Evolutionary conservation across 2,888 invertebrate genomes (phyloP).

Genomic region (Smittia sp.): DNA sequence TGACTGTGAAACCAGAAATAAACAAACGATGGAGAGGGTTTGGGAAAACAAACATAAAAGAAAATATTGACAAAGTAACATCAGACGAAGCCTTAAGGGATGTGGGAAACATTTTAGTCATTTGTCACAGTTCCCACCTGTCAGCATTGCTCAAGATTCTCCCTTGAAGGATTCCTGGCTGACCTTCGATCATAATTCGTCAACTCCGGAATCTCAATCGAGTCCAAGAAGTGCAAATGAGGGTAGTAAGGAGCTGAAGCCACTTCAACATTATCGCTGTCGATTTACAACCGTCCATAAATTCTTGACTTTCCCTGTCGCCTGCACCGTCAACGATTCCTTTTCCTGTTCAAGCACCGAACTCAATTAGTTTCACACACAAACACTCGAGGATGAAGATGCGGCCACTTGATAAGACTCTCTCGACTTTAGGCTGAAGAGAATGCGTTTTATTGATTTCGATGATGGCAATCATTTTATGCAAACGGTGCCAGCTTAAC

Average conservation of each 20-base stretch:
- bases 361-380: conserved; percentile 39
- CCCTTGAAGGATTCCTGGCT: too few species aligned
- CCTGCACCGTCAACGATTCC: neutral
- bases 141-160: too few species aligned
- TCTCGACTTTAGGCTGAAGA: conserved; percentile 24
- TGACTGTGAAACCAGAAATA: too few species aligned
- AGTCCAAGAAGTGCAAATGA: conserved; percentile 12
- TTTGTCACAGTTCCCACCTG: neutral
- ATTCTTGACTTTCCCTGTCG: conserved; percentile 32
- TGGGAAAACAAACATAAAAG: too few species aligned
- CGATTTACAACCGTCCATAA: conserved; percentile 33
- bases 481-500: neutral
- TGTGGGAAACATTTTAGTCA: too few species aligned
- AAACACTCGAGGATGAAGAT: conserved; percentile 40
- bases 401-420: conserved; percentile 37
- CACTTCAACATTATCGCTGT: conserved; percentile 33
- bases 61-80: too few species aligned
- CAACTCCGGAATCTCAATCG: neutral
- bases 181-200: too few species aligned
- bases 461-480: conserved; percentile 36
- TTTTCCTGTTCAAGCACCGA: conserved; percentile 12
- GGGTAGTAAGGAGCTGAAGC: neutral
- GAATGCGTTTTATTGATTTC: conserved; percentile 38
- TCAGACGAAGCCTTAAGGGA: too few species aligned
- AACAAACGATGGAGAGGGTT: too few species aligned